These are phyloP conservation scores for Phalacrocorax carbo DNA, from an alignment of 2,113 vertebrate genomes.

Conservation along the genomic window DNA sequence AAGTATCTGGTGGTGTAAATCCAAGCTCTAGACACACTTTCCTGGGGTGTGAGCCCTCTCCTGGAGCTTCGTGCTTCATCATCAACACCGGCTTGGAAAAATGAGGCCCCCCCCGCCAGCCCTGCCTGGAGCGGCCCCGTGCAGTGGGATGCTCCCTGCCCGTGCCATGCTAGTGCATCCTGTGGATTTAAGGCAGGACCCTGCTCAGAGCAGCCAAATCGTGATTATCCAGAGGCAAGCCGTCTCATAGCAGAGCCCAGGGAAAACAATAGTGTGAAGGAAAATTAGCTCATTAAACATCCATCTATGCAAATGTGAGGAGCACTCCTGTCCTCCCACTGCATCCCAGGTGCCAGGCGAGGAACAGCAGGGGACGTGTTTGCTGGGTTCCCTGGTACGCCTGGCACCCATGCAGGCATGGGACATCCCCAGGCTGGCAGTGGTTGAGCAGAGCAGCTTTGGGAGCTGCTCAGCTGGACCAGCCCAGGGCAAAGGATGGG, in stretches of 20 bases:
- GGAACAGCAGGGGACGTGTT: neutral
- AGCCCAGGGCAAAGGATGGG: neutral
- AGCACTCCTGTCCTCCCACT: neutral
- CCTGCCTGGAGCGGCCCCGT: neutral
- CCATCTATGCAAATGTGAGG: neutral
- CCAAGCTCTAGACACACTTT: neutral
- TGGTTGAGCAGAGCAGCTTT: rapidly evolving
- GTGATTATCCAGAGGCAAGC: neutral
- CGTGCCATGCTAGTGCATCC: rapidly evolving
- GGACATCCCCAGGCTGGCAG: neutral
- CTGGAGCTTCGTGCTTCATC: neutral
- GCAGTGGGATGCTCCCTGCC: neutral
- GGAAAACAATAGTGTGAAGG: neutral
- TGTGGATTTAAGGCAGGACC: neutral
- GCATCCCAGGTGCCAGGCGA: neutral
- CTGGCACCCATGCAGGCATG: rapidly evolving
- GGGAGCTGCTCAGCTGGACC: neutral
- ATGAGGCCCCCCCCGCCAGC: neutral
- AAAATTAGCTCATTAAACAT: constrained; percentile 48
- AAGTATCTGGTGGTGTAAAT: neutral
- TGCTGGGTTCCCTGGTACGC: neutral
- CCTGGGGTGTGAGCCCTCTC: neutral
- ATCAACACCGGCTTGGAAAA: rapidly evolving
- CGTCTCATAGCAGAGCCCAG: neutral
- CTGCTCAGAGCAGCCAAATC: neutral